A percentile compares a stretch with the other conserved stretches of the same genome.
Conservation (phyloP, 1,140 invertebrate genomes). For the Portunus trituberculatus region DNA sequence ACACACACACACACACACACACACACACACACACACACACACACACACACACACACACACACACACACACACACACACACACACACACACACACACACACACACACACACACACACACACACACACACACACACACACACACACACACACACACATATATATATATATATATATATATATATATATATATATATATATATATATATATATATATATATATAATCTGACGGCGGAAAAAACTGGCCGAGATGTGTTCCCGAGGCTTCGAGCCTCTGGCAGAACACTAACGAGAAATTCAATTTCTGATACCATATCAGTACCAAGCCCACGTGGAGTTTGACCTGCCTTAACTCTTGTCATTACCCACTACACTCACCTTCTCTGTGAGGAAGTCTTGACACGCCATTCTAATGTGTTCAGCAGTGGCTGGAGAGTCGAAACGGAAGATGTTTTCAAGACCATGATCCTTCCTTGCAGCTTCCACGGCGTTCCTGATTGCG, state of each 20-base stretch:
- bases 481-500: conserved; percentile 94
- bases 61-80: not conserved
- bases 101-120: not conserved
- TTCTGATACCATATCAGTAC: not conserved
- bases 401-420: conserved; percentile 93
- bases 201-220: not conserved
- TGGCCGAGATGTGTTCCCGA: not conserved
- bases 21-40: not conserved
- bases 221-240: not conserved
- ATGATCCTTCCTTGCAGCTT: conserved; percentile 86
- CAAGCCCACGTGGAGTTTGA: not conserved
- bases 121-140: not conserved
- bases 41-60: conserved; percentile 21
- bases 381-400: conserved; percentile 90
- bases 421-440: conserved; percentile 93
- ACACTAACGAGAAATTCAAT: not conserved
- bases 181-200: not conserved
- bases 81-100: not conserved
- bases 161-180: not conserved
- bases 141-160: not conserved
- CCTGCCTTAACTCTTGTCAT: not conserved
- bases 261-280: not conserved
- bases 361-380: conserved; percentile 37
- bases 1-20: not conserved
- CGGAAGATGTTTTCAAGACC: conserved; percentile 84